Evolutionary conservation across 2,888 invertebrate genomes (phyloP), one percentile per base, ranked within the genome.

Genomic region (Hedychridium roseum): DNA sequence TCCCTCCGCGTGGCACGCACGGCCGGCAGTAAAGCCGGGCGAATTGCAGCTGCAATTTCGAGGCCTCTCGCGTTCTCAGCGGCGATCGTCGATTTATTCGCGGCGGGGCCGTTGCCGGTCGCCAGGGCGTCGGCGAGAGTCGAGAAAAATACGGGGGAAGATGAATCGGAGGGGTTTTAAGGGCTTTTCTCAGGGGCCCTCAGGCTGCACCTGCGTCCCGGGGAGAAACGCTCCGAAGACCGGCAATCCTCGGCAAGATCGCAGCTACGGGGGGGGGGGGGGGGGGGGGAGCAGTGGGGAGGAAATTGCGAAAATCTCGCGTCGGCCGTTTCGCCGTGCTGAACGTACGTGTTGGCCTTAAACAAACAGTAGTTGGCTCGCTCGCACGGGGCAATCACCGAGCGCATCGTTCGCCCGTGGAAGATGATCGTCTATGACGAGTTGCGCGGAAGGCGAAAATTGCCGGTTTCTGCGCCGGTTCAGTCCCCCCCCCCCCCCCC

Each of bases 291-390:
- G 23, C 11, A 28, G 6, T 4, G 27, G 11, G 38, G 40, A 42
- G 60, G 51, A 64, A 62, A 70, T 71, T 58, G 63, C 67, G 69
- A 67, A 70, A 69, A 70, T 51, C 51, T 58, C 57, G 58, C 45
- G 44, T 45, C 50, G 50, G 54, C 55, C 65, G 58, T 68, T 71
- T 71, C 63, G 61, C 58, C 63, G 68, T 66, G 66, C 66, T 66
- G 65, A 72, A n/a, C n/a, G n/a, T n/a, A n/a, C n/a, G 70, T 69
- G 58, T 62, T 46, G 60, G 65, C 53, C 66, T 63, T 75, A 74
- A 75, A 71, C 74, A 75, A 75, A 75, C 73, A 75, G 74, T 73
- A 74, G 74, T 75, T 75, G 59, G 56, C 43, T 40, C 54, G 58
- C 41, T 5, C 31, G 34, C 48, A 43, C 47, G 48, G 60, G 54